Percentiles rank a stretch among this genome's conserved stretches.
These are phyloP conservation scores for Drosophila percnosoma DNA, from an alignment of 2,888 invertebrate genomes.

Conservation along the genomic window DNA sequence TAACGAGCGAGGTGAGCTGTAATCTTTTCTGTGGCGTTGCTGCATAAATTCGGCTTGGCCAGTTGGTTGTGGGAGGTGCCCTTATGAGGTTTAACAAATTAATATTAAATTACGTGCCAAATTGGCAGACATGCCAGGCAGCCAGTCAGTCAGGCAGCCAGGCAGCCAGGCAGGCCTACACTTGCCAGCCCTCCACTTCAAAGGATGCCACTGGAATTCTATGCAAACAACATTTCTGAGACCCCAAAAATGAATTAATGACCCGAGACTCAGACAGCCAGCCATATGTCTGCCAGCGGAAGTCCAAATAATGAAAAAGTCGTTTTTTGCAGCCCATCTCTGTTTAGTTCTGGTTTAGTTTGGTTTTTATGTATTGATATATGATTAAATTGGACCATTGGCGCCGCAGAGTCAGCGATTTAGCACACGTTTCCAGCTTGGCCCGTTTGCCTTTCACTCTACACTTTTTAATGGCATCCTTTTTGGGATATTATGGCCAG, in stretches of 20 bases:
- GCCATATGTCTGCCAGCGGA: slow-evolving; percentile 62
- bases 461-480: slow-evolving; percentile 65
- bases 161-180: slow-evolving; percentile 21
- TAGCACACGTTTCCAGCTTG: slow-evolving; percentile 63
- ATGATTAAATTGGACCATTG: slow-evolving; percentile 65
- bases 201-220: slow-evolving; percentile 71
- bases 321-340: slow-evolving; percentile 1
- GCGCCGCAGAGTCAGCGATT: slow-evolving; percentile 75
- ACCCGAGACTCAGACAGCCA: slow-evolving; percentile 20
- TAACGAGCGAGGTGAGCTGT: slow-evolving; percentile 74
- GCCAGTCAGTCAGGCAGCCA: not conserved
- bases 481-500: slow-evolving; percentile 56
- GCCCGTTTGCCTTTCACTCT: slow-evolving; percentile 45
- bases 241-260: slow-evolving; percentile 42
- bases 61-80: slow-evolving; percentile 71
- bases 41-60: not conserved
- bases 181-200: slow-evolving; percentile 41
- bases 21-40: slow-evolving; percentile 52
- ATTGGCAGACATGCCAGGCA: slow-evolving; percentile 69
- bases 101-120: slow-evolving; percentile 83
- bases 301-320: slow-evolving; percentile 59
- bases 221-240: slow-evolving; percentile 48
- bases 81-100: slow-evolving; percentile 81
- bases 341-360: slow-evolving; percentile 1
- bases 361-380: slow-evolving; percentile 18